Evolutionary conservation across 2,888 invertebrate genomes (phyloP), one percentile per base, ranked within the genome.

Genomic region (Orthonevra nobilis): DNA sequence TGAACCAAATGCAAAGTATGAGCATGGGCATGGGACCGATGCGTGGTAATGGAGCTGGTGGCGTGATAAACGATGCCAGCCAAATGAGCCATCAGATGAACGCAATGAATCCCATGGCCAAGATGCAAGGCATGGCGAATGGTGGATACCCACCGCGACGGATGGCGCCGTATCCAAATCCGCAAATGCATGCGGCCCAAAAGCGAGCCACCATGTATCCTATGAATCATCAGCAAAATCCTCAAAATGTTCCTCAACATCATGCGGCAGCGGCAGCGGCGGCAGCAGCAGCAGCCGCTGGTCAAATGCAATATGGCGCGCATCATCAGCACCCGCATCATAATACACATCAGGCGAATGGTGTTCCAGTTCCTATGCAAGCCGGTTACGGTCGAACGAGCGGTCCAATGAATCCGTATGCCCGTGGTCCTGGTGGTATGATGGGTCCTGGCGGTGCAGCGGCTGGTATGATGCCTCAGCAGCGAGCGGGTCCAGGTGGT

Each of bases 141-240:
- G 88, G 87, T 5, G 92, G 91, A 26, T 89, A 90, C 82, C 94
- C 95, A 84, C 94, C 94, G 82, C 91, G 96, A 85, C 91, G 96
- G 85, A 92, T 95, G 89, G 92, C 95, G 48, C 96, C 97, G 1
- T 97, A 97, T 88, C 96, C 96, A 15, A 93, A 92, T 72, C 95
- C 96, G 9, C 93, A 94, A 69, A 94, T 95, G 93, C 94, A 96
- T 87, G 94, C 95, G 92, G 92, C 93, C 64, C 95, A 95, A 86
- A 94, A 96, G 84, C 91, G 89, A 19, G 86, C 83, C 6, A 70
- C 77, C 36, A 87, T 89, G 86, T 89, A 89, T 83, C 87, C 88
- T 38, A 84, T 84, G 81, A 82, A 95, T 84, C 92, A 79, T 66
- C 73, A 79, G 32, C 72, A 92, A 81, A 89, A 87, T 82, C 92